Percentiles rank a stretch among this genome's conserved stretches.
Conservation (phyloP, 1,140 invertebrate species). For the Penaeus indicus region DNA sequence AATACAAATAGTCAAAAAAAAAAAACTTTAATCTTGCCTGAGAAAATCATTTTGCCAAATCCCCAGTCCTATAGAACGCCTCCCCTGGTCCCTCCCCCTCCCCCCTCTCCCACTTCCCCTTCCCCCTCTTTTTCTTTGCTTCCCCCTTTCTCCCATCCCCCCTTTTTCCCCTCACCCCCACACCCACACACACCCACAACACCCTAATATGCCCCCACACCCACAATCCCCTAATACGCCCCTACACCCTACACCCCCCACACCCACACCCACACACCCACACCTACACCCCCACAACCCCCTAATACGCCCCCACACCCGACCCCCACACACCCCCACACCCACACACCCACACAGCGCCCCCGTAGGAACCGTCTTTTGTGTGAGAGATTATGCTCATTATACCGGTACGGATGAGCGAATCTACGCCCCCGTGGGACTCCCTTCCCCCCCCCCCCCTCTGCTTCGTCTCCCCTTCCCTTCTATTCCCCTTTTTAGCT, state of each 20-base stretch:
- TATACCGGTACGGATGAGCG: not conserved
- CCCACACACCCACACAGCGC: too few relatives aligned
- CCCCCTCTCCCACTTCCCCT: not conserved
- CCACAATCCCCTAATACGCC: too few relatives aligned
- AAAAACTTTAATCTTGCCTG: not conserved
- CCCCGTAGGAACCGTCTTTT: too few relatives aligned
- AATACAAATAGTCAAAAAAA: not conserved
- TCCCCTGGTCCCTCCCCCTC: not conserved
- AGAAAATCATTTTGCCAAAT: not conserved
- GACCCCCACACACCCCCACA: too few relatives aligned
- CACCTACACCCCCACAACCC: too few relatives aligned
- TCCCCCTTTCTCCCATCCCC: not conserved
- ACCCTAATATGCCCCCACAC: not conserved
- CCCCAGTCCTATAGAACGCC: not conserved
- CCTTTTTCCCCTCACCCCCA: not conserved
- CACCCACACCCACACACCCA: too few relatives aligned
- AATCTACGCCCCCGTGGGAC: too few relatives aligned
- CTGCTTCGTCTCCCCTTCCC: not conserved
- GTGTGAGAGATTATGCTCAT: not conserved
- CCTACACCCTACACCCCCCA: too few relatives aligned
- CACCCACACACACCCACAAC: not conserved
- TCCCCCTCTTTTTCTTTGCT: not conserved
- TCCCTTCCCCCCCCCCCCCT: constrained; percentile 16
- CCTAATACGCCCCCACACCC: too few relatives aligned
- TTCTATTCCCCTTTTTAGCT: not conserved